Percentiles rank a stretch among this genome's conserved stretches.
These are phyloP conservation scores for Mormyrus hasselquistii DNA, from an alignment of 2,797 vertebrate genomes.

Conservation along the genomic window DNA sequence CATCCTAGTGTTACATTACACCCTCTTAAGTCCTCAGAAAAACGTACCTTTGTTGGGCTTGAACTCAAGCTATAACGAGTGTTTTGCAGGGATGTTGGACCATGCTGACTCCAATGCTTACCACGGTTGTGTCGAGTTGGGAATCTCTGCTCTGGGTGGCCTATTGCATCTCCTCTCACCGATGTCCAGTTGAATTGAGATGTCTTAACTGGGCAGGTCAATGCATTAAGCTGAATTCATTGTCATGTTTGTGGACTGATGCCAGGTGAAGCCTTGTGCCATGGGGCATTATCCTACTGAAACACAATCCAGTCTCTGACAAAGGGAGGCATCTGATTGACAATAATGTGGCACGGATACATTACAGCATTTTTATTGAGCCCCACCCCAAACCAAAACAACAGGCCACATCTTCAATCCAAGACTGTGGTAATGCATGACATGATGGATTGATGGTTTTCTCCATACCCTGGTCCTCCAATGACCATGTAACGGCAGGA, in stretches of 20 bases:
- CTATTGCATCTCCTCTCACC: neutral
- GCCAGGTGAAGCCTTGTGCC: neutral
- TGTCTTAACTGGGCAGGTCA: neutral
- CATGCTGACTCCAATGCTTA: neutral
- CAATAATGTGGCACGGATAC: neutral
- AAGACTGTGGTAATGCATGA: neutral
- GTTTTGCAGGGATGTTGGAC: neutral
- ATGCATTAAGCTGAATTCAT: neutral
- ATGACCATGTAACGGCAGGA: neutral
- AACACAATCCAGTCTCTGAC: neutral
- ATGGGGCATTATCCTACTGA: neutral
- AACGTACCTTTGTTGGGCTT: neutral
- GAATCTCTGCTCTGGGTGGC: neutral
- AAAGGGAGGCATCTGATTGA: neutral
- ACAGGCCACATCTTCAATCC: neutral
- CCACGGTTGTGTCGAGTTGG: neutral
- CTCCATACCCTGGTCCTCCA: neutral
- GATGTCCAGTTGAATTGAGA: neutral
- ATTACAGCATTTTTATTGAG: neutral
- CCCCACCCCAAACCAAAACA: neutral
- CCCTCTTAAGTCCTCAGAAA: neutral
- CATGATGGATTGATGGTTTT: neutral
- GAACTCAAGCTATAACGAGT: neutral
- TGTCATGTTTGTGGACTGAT: neutral
- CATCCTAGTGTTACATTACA: neutral